A percentile compares a stretch with the other conserved stretches of the same genome.
These are phyloP conservation scores for Diorhabda sublineata DNA, from an alignment of 1,140 invertebrate genomes.

Conservation along the genomic window DNA sequence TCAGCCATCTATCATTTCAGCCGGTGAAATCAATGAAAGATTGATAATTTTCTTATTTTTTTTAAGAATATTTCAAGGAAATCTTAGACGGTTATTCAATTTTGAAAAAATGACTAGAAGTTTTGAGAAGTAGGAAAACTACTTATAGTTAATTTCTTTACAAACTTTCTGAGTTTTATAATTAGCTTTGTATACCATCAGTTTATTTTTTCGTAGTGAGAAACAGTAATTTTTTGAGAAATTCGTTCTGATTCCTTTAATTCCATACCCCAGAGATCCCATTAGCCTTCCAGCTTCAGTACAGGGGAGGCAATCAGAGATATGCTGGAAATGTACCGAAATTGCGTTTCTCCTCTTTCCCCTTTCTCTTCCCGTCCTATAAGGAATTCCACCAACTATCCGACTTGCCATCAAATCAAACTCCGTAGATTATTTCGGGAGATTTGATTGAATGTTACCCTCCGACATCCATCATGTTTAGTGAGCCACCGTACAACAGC, in stretches of 20 bases:
- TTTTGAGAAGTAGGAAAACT: no score
- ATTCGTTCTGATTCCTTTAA: background rate
- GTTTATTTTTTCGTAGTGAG: no score
- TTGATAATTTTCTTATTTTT: no score
- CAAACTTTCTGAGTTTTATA: no score
- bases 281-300: slow-evolving; percentile 7
- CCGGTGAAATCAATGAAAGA: no score
- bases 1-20: no score
- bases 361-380: slow-evolving; percentile 3
- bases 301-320: slow-evolving; percentile 6
- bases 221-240: no score
- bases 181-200: no score
- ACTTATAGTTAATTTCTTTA: no score
- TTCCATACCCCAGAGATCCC: slow-evolving; percentile 13
- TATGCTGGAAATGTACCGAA: slow-evolving; percentile 15
- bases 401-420: slow-evolving; percentile 34
- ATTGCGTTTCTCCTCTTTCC: slow-evolving; percentile 20
- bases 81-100: no score
- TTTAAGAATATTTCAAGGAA: no score
- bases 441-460: slow-evolving; percentile 37
- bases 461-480: slow-evolving; percentile 37
- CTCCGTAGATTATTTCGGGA: slow-evolving; percentile 34
- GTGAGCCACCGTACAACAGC: slow-evolving; percentile 34
- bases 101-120: no score
- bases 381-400: slow-evolving; percentile 14